Evolutionary conservation across 2,113 vertebrate species (phyloP).

Genomic region (Mus musculus): GRCm39 chr2:142243501-142244000

Average conservation of each 20-base stretch:
- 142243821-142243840: not conserved
- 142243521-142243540: not conserved
- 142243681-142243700: not conserved
- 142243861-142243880: not conserved
- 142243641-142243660: not conserved
- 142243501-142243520: not conserved
- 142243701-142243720: not conserved
- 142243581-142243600: not conserved
- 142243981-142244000: not conserved
- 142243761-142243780: not conserved
- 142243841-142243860: not conserved
- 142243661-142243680: not conserved
- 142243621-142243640: not conserved
- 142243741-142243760: not conserved
- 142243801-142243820: conserved; percentile 12
- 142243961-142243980: not conserved
- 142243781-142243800: not conserved
- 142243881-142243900: not conserved
- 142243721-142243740: not conserved
- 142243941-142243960: not conserved
- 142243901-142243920: not conserved
- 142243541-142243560: not conserved
- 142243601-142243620: not conserved
- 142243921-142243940: not conserved
- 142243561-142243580: not conserved